Evolutionary conservation across 1,140 invertebrate genomes (phyloP).

Genomic region (Cherax destructor): DNA sequence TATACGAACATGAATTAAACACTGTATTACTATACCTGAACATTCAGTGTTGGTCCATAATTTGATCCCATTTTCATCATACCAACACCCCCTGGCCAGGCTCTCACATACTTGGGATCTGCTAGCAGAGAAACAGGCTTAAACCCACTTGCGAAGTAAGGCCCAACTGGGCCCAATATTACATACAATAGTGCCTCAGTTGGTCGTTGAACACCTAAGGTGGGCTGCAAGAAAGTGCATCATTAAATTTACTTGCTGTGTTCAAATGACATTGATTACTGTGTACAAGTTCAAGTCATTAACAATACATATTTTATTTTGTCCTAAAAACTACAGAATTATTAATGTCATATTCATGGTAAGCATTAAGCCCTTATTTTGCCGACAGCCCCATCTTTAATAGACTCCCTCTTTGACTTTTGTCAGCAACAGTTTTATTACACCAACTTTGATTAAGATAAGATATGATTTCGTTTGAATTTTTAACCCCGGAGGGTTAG

Average conservation of each 20-base stretch:
- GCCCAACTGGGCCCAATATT: conserved; percentile 93
- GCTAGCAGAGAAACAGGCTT: conserved; percentile 88
- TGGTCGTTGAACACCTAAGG: conserved; percentile 89
- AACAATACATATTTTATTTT: too few relatives aligned
- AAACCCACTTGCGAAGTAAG: conserved; percentile 87
- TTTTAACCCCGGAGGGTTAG: too few relatives aligned
- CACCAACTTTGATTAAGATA: too few relatives aligned
- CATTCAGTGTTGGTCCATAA: conserved; percentile 90
- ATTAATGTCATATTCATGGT: too few relatives aligned
- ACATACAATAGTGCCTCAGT: conserved; percentile 92
- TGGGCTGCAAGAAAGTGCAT: neutral
- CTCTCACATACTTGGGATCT: conserved; percentile 87
- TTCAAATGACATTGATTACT: neutral
- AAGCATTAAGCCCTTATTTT: too few relatives aligned
- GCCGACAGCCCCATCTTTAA: too few relatives aligned
- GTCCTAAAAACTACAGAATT: too few relatives aligned
- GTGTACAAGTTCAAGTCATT: neutral
- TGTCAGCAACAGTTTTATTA: too few relatives aligned
- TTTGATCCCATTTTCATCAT: conserved; percentile 96
- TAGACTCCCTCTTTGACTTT: too few relatives aligned
- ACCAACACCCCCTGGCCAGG: conserved; percentile 97
- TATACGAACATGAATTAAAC: too few relatives aligned
- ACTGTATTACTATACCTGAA: conserved; percentile 78
- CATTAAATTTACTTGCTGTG: neutral
- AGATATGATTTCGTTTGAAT: too few relatives aligned